Evolutionary conservation across 2,113 vertebrate species (phyloP).

Genomic region (Oenanthe melanoleuca): DNA sequence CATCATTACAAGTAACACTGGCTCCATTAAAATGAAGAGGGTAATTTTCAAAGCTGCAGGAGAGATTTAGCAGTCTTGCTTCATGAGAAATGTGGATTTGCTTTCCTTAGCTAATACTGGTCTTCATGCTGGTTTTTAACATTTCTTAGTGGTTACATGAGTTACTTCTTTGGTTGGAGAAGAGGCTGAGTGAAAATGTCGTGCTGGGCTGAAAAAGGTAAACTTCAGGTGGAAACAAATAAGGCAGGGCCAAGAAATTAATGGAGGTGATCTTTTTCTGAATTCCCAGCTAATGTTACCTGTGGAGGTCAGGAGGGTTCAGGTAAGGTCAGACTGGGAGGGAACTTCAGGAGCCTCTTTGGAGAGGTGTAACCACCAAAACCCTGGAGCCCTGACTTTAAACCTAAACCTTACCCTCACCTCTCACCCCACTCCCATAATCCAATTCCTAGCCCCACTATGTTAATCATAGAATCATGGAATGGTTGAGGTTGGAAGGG

Average conservation of each 20-base stretch:
- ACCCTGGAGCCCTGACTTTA: background rate
- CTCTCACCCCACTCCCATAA: background rate
- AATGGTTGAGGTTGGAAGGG: background rate
- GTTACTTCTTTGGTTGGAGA: background rate
- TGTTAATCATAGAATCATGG: background rate
- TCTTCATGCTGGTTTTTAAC: background rate
- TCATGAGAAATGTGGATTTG: background rate
- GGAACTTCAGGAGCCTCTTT: background rate
- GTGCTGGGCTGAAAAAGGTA: background rate
- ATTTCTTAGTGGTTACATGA: background rate
- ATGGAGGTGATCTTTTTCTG: fast-evolving
- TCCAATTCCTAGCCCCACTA: fast-evolving
- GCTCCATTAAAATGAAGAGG: background rate
- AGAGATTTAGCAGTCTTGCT: background rate
- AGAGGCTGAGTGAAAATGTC: fast-evolving
- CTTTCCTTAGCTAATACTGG: background rate
- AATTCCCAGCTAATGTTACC: background rate
- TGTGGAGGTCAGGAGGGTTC: too few species aligned
- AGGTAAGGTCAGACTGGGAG: background rate
- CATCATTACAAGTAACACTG: background rate
- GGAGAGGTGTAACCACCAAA: background rate
- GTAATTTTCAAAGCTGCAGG: background rate
- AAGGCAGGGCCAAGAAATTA: background rate
- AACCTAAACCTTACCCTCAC: background rate
- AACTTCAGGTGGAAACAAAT: background rate